Percentiles rank a stretch among this genome's conserved stretches.
Evolutionary conservation across 2,113 vertebrate genomes (phyloP).

Genomic region (Nyctibius bracteatus): DNA sequence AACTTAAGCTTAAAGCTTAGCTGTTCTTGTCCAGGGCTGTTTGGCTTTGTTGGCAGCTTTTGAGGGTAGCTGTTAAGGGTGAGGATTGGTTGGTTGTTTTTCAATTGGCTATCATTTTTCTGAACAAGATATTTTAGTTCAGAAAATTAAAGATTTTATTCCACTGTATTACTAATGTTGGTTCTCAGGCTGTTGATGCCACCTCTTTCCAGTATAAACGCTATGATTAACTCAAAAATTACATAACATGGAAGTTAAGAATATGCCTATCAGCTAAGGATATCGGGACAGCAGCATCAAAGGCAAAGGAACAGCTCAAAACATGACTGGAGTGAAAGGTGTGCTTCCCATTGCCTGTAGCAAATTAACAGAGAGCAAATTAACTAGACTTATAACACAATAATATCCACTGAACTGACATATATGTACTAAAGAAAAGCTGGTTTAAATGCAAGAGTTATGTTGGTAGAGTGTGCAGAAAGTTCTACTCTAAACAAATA

Average conservation of each 20-base stretch:
- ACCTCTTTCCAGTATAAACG: neutral
- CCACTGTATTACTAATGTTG: neutral
- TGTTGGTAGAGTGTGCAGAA: neutral
- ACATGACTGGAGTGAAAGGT: neutral
- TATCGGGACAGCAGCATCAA: neutral
- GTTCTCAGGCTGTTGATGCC: neutral
- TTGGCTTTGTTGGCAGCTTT: neutral
- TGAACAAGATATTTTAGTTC: neutral
- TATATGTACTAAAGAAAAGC: neutral
- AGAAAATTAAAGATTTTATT: neutral
- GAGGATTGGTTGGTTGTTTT: neutral
- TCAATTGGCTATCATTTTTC: neutral
- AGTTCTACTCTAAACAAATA: neutral
- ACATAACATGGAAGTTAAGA: neutral
- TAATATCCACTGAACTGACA: neutral
- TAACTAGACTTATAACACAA: neutral
- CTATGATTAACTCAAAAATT: neutral
- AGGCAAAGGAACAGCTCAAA: neutral
- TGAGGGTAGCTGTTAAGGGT: neutral
- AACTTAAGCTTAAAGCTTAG: neutral
- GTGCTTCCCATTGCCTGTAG: neutral
- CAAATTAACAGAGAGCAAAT: neutral
- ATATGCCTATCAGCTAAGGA: neutral
- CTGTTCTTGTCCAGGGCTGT: neutral
- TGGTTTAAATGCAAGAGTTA: neutral